These are phyloP conservation scores for Halcyon smyrnensis DNA, from an alignment of 2,797 vertebrate species.

Conservation along the genomic window DNA sequence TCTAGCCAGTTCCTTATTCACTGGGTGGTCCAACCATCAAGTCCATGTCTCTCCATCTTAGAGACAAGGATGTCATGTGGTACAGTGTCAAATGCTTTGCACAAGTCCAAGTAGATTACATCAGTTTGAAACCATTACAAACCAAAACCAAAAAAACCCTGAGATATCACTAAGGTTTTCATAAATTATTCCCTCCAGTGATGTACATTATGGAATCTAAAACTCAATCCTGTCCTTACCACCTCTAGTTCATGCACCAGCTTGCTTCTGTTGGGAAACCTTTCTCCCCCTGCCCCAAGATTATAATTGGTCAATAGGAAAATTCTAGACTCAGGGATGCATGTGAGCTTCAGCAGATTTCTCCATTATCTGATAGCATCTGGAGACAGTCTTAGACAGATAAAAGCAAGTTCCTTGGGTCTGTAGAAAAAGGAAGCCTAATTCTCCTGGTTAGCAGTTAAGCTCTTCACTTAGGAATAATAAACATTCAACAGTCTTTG, in stretches of 20 bases:
- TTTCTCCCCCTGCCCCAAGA: accelerated
- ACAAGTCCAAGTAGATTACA: too few relatives aligned
- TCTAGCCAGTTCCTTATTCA: too few relatives aligned
- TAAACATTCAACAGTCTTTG: background rate
- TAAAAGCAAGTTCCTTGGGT: background rate
- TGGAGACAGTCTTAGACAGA: background rate
- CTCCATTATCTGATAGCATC: background rate
- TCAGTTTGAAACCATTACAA: background rate
- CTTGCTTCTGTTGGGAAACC: background rate
- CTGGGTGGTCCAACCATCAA: too few relatives aligned
- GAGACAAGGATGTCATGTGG: too few relatives aligned
- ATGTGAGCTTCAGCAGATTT: background rate
- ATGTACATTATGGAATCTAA: background rate
- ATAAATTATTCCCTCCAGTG: background rate
- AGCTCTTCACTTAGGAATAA: background rate
- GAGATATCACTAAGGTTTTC: background rate
- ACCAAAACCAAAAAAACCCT: background rate
- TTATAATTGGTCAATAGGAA: background rate
- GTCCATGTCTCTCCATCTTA: too few relatives aligned
- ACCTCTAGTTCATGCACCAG: background rate
- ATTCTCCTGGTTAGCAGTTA: background rate
- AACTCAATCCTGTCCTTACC: background rate
- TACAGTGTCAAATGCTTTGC: too few relatives aligned
- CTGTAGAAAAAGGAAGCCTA: background rate
- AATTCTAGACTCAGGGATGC: background rate